Evolutionary conservation across 2,797 vertebrate genomes (phyloP).

Genomic region (Eremophila alpestris): DNA sequence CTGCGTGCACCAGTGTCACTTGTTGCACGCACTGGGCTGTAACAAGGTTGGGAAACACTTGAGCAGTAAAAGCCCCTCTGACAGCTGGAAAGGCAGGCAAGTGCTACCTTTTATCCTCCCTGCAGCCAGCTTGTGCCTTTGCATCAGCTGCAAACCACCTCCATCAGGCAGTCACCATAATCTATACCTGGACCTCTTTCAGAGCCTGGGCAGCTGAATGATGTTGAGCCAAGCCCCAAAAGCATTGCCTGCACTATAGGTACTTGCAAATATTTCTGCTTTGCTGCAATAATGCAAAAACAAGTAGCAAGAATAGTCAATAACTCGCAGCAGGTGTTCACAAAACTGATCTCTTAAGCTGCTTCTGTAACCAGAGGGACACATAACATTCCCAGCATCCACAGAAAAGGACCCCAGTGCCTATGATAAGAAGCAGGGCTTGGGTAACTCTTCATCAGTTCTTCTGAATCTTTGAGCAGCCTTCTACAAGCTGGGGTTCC

Average conservation of each 20-base stretch:
- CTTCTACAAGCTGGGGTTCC: not conserved
- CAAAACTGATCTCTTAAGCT: not conserved
- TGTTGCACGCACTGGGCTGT: not conserved
- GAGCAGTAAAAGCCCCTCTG: not conserved
- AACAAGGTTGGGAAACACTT: conserved; percentile 25
- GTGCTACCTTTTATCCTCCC: not conserved
- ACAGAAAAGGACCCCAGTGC: not conserved
- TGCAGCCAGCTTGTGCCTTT: not conserved
- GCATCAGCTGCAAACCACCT: not conserved
- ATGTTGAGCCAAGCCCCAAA: not conserved
- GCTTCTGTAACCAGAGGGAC: not conserved
- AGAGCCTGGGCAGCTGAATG: not conserved
- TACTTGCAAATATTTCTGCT: not conserved
- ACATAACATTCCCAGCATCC: not conserved
- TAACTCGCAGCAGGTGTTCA: not conserved
- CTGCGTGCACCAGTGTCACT: not conserved
- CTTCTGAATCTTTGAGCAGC: not conserved
- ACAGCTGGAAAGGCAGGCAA: not conserved
- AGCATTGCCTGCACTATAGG: not conserved
- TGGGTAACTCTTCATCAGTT: not conserved
- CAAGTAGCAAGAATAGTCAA: not conserved
- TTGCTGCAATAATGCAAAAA: not conserved
- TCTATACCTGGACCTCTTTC: not conserved
- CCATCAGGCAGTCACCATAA: not conserved
- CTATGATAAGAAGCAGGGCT: not conserved